A percentile compares a stretch with the other conserved stretches of the same genome.
Evolutionary conservation across 2,888 invertebrate species (phyloP).

Genomic region (Pristionchus mayeri): DNA sequence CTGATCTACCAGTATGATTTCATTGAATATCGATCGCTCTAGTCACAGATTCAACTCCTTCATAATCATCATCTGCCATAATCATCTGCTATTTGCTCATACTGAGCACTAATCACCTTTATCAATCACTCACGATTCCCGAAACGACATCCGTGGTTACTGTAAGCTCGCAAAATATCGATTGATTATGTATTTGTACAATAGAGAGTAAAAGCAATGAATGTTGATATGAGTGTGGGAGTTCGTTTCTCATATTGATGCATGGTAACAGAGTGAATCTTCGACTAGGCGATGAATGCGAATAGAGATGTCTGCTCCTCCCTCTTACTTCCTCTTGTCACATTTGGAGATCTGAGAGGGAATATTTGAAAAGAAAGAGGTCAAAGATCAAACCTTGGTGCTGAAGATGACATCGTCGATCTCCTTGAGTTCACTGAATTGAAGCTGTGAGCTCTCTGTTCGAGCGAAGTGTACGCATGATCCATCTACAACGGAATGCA

Average conservation of each 20-base stretch:
- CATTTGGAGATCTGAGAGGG: constrained; percentile 11
- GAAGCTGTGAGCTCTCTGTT: constrained; percentile 28
- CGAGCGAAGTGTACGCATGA: constrained; percentile 35
- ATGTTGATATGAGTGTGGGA: constrained; percentile 7
- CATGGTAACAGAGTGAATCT: too few species aligned
- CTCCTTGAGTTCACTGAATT: constrained; percentile 11
- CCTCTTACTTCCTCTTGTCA: constrained; percentile 22
- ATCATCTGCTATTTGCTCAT: not conserved
- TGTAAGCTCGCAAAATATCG: constrained; percentile 25
- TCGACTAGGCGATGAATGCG: constrained; percentile 32
- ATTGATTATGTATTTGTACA: constrained; percentile 38
- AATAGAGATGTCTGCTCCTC: constrained; percentile 35
- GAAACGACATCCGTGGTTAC: not conserved
- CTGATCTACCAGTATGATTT: constrained; percentile 20
- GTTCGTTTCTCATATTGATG: too few species aligned
- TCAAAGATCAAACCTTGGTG: constrained; percentile 25
- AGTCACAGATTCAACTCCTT: constrained; percentile 13
- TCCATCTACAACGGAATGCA: constrained; percentile 35
- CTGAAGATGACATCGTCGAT: constrained; percentile 27
- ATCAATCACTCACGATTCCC: constrained; percentile 1
- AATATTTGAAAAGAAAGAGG: not conserved
- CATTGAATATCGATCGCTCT: not conserved
- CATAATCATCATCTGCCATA: not conserved
- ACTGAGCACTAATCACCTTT: constrained; percentile 3
- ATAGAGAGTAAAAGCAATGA: not conserved